Evolutionary conservation across 2,113 vertebrate genomes (phyloP).

Genomic region (Ibidorhyncha struthersii): DNA sequence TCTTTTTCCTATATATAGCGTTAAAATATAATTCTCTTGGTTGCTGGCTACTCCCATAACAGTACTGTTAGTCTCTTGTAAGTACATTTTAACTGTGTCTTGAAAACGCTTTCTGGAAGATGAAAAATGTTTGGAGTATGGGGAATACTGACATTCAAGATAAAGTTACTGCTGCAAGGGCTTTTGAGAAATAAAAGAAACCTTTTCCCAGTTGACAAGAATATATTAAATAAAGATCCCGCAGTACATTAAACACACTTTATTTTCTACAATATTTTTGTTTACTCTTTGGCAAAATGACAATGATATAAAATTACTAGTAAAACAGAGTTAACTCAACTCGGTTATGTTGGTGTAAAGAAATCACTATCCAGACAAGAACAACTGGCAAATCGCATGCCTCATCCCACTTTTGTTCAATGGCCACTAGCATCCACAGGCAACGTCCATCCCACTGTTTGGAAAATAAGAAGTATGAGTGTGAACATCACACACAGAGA

Average conservation of each 20-base stretch:
- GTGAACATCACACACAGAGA: accelerated
- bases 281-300: background rate
- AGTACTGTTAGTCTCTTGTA: background rate
- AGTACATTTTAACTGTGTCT: background rate
- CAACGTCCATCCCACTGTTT: background rate
- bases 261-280: background rate
- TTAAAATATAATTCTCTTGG: background rate
- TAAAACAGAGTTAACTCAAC: background rate
- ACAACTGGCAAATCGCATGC: background rate
- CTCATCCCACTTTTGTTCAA: background rate
- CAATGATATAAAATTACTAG: background rate
- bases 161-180: background rate
- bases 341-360: background rate
- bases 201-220: background rate
- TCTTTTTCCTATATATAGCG: background rate
- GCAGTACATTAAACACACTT: background rate
- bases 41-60: background rate
- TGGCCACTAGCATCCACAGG: background rate
- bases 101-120: background rate
- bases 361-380: background rate
- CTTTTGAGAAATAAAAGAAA: background rate
- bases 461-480: background rate
- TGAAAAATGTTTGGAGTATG: background rate
- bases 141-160: background rate
- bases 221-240: background rate